These are phyloP conservation scores for Eurytoma adleriae DNA, from an alignment of 2,888 invertebrate species.

Conservation along the genomic window DNA sequence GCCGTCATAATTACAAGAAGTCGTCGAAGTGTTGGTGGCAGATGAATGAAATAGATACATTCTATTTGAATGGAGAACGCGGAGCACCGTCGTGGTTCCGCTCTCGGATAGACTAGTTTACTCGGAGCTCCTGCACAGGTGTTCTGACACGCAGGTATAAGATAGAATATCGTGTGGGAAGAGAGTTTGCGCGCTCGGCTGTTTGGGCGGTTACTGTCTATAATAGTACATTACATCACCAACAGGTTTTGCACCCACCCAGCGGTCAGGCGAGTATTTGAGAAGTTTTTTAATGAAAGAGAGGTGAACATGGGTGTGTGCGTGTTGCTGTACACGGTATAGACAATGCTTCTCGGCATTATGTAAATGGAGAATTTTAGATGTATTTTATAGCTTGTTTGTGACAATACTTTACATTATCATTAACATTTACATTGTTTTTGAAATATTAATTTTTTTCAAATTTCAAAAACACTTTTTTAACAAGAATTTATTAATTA, in stretches of 20 bases:
- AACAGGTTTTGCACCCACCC: conserved; percentile 68
- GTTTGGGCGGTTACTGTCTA: conserved; percentile 60
- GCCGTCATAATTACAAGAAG: conserved; percentile 59
- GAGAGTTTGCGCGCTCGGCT: conserved; percentile 27
- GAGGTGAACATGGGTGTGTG: background rate
- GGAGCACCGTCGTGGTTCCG: background rate
- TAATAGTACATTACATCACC: conserved; percentile 72
- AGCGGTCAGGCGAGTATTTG: conserved; percentile 35
- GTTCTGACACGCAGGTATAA: conserved; percentile 2
- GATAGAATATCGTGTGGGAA: conserved; percentile 61
- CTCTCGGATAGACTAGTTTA: background rate
- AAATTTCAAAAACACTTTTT: no score
- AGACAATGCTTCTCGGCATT: no score
- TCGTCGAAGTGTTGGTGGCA: background rate
- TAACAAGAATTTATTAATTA: no score
- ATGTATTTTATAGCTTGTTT: background rate
- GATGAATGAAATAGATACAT: conserved; percentile 63
- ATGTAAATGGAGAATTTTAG: no score
- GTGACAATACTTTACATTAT: no score
- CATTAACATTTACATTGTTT: no score
- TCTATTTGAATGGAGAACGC: conserved; percentile 54
- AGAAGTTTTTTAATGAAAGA: conserved; percentile 34
- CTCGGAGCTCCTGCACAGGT: conserved; percentile 14
- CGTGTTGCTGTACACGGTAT: background rate
- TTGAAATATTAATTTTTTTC: no score